A percentile compares a stretch with the other conserved stretches of the same genome.
phyloP scores from a whole-genome alignment of 2,797 vertebrate species.

The Lepidocolaptes lacrymiger region DNA sequence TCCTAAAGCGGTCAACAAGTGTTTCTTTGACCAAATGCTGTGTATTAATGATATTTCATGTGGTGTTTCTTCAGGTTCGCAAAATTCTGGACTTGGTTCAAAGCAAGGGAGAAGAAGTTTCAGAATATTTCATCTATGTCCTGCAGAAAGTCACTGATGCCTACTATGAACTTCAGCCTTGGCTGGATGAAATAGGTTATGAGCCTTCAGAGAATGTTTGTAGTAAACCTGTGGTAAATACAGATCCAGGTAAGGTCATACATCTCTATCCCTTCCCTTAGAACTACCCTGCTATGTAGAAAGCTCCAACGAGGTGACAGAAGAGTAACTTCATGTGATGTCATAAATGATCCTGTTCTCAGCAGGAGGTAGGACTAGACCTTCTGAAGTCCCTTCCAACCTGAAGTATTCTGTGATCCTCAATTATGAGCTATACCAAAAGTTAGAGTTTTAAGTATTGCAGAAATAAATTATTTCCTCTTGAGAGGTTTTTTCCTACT shows the following conservation, averaged over 20 bases:
- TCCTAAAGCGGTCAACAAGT: neutral
- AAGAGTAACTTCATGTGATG: neutral
- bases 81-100: slow-evolving; percentile 91
- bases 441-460: neutral
- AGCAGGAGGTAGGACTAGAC: neutral
- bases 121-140: slow-evolving; percentile 85
- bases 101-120: slow-evolving; percentile 92
- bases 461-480: neutral
- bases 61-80: slow-evolving; percentile 82
- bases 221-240: slow-evolving; percentile 84
- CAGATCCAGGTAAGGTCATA: slow-evolving; percentile 86
- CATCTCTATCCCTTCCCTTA: neutral
- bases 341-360: neutral
- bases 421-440: neutral
- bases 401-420: neutral
- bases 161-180: slow-evolving; percentile 88
- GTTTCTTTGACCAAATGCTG: neutral
- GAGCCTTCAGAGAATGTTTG: slow-evolving; percentile 75
- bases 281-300: neutral
- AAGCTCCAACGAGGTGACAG: neutral
- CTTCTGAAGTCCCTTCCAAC: neutral
- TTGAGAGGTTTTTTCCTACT: neutral
- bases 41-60: neutral
- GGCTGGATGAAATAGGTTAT: slow-evolving; percentile 86
- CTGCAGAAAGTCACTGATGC: slow-evolving; percentile 87